These are phyloP conservation scores for Momotus momota DNA, from an alignment of 2,797 vertebrate species.

Conservation along the genomic window DNA sequence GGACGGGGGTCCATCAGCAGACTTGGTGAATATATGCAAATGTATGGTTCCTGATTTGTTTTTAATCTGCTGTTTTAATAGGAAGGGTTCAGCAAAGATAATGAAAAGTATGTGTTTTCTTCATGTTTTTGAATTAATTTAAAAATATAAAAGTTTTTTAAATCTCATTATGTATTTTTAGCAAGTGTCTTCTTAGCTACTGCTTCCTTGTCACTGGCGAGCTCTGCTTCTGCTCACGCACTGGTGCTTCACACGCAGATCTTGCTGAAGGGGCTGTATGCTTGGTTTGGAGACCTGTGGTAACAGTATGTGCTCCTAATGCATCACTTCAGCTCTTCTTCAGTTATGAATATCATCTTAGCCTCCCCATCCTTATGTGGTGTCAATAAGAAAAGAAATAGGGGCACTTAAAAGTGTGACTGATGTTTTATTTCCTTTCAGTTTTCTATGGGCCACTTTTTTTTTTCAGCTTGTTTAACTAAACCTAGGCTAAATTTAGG, in stretches of 20 bases:
- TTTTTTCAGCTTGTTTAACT: background rate
- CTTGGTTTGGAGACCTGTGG: background rate
- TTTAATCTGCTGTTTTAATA: background rate
- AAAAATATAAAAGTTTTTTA: background rate
- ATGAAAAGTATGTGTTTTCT: background rate
- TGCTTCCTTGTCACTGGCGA: background rate
- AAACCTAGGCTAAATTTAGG: background rate
- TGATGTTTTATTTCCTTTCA: background rate
- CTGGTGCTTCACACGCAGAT: fast-evolving
- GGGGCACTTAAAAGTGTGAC: background rate
- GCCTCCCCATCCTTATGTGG: background rate
- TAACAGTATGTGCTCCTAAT: background rate
- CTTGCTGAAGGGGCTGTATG: background rate
- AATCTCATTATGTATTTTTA: background rate
- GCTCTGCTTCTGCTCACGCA: background rate
- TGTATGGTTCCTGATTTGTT: background rate
- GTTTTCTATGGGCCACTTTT: background rate
- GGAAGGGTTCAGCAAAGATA: background rate
- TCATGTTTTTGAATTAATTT: background rate
- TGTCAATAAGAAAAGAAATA: background rate
- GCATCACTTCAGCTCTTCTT: background rate
- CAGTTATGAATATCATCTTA: background rate
- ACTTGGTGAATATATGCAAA: background rate
- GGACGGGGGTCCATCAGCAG: background rate
- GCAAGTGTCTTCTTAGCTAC: background rate